These are phyloP conservation scores for Sipha flava DNA, from an alignment of 1,140 invertebrate genomes.

Conservation along the genomic window DNA sequence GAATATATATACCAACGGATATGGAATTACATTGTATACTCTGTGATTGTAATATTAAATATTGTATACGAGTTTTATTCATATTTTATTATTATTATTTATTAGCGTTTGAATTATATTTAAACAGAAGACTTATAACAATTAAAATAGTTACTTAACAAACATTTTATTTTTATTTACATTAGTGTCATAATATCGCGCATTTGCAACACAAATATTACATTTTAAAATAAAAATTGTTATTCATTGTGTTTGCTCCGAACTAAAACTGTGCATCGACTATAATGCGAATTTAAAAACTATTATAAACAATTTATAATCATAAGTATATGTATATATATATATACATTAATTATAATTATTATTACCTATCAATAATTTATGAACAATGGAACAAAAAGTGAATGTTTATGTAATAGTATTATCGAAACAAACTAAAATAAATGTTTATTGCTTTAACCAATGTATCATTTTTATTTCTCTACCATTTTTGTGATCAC, in stretches of 20 bases:
- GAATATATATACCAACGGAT: neutral
- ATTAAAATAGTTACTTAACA: neutral
- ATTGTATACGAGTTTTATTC: neutral
- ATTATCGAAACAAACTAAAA: neutral
- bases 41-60: slow-evolving; percentile 1
- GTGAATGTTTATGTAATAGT: neutral
- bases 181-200: neutral
- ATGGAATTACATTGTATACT: neutral
- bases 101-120: neutral
- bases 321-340: neutral
- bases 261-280: neutral
- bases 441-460: neutral
- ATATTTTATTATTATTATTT: neutral
- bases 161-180: neutral
- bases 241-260: neutral
- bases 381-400: slow-evolving; percentile 9
- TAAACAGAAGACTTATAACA: neutral
- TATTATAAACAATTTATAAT: neutral
- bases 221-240: neutral
- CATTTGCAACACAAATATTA: neutral
- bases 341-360: neutral
- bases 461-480: neutral
- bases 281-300: neutral
- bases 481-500: neutral
- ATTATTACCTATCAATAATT: neutral